Evolutionary conservation across 2,113 vertebrate genomes (phyloP), one percentile per base, ranked within the genome.

Genomic region (Helogale parvula): DNA sequence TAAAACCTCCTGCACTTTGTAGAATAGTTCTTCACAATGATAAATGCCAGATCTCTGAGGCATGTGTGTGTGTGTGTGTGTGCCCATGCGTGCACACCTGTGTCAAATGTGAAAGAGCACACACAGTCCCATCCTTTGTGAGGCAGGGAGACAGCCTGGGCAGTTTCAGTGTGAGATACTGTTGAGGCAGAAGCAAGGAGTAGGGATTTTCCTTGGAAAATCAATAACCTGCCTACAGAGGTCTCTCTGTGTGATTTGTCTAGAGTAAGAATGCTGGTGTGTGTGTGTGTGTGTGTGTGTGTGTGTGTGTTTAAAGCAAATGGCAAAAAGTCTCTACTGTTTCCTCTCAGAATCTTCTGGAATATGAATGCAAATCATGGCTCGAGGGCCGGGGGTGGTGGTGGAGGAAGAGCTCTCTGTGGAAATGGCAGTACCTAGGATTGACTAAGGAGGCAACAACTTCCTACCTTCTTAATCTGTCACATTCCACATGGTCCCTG

Each of bases 301-400:
- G 71, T 65, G 38, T 87, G 41, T 88, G 25, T 57, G 50, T 68
- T 41, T 66, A 88, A 90, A 80, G 60, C 35, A 80, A 96, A 88
- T 31, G 57, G 29, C 13, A 68, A 84, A 41, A 74, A 54, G 50
- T 69, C 41, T 80, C 83, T 52, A 41, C 10, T 63, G 5, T 88
- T 94, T 80, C 63, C 66, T 90, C 11, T 50, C 19, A 63, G 47
- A 74, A 66, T 88, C 23, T 95, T 96, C 54, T 68, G 74, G n/a
- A 72, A 57, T 45, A 29, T 52, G 35, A 90, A 80, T 41, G 14
- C 12, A 65, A 77, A 57, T 68, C 25, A n/a, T 45, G 35, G 35
- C 31, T 81, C 21, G 47, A 17, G 38, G 25, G 10, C 12, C 45
- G 25, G 21, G 63, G 13, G 14, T 21, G 11, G 3, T 31, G 13